These are phyloP conservation scores for Parnassius apollo DNA, from an alignment of 2,888 invertebrate genomes.

Conservation along the genomic window DNA sequence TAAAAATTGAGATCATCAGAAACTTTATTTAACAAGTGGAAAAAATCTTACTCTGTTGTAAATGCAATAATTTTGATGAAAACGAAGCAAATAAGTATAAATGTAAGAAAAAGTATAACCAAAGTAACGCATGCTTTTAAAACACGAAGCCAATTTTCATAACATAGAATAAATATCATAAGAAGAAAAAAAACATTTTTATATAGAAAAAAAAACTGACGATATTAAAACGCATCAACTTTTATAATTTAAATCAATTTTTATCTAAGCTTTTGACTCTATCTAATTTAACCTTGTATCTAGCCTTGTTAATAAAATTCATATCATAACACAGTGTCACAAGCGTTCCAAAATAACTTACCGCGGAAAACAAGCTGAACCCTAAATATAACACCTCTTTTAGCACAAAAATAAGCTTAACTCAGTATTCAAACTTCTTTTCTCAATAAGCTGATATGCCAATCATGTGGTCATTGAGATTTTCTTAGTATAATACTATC, in stretches of 20 bases:
- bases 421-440: too few species aligned
- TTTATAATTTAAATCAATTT: not conserved
- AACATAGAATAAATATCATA: conserved; percentile 2
- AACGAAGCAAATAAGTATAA: conserved; percentile 14
- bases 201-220: conserved; percentile 7
- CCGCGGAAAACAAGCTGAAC: too few species aligned
- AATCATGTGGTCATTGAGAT: too few species aligned
- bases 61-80: not conserved
- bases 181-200: conserved; percentile 1
- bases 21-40: conserved; percentile 6
- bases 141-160: conserved; percentile 25
- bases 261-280: too few species aligned
- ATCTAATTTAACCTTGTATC: too few species aligned
- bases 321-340: too few species aligned
- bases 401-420: too few species aligned
- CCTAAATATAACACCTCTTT: too few species aligned
- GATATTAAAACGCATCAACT: not conserved
- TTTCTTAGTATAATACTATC: too few species aligned
- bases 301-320: too few species aligned
- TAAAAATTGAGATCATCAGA: not conserved
- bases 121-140: conserved; percentile 17
- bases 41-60: conserved; percentile 14
- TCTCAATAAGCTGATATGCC: too few species aligned
- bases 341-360: too few species aligned
- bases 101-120: conserved; percentile 7